Base-by-base conservation (phyloP, 2,113 vertebrate species). In the Lethenteron reissneri region DNA sequence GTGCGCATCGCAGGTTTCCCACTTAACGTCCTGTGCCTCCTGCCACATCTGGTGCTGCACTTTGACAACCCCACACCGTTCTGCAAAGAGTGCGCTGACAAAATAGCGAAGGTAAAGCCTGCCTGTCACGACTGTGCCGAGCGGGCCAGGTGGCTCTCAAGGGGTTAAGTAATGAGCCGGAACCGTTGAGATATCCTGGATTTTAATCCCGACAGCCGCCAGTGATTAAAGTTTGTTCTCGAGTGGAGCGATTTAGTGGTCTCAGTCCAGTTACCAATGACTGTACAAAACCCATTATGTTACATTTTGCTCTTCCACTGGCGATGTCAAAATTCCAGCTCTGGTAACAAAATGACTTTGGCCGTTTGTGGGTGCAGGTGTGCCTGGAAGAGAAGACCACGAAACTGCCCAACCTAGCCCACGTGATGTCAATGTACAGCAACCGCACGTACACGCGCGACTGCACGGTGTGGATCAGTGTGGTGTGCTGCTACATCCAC, bases 391-490 rank as follows among this genome's bases (percentile, higher is more conserved):
- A 97, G 77, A 97, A 92, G 79, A 87, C 94, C 73, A 87, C 90
- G 12, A 99, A 99, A 76, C 81, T 99, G 5, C 92, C 92, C 57
- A 95, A 97, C 73, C 79, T 99, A 75, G 94, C 94, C 8, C 94
- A 99, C 15, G 94, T 99, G 56, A 99, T 99, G 92, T 95, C 89
- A 11, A 85, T 99, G 59, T 99, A 99, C 76, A 97, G 92, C 81
- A 96, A 88, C 1, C 88, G 90, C 21, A 95, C 90, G 73, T 99
- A 99, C 75, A 97, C 92, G 0, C 83, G 94, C 70, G 92, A 99
- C 78, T 88, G 89, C 56, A 85, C 88, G 74, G 95, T 90, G 1
- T 99, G 94, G 94, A 89, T 96, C 73, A 97, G 84, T 0, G 94
- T 97, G 73, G 92, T 99, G 70, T 99, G 94, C 74, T 86, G 92